These are phyloP conservation scores for Daphoenositta chrysoptera DNA, from an alignment of 2,113 vertebrate genomes.

Conservation along the genomic window DNA sequence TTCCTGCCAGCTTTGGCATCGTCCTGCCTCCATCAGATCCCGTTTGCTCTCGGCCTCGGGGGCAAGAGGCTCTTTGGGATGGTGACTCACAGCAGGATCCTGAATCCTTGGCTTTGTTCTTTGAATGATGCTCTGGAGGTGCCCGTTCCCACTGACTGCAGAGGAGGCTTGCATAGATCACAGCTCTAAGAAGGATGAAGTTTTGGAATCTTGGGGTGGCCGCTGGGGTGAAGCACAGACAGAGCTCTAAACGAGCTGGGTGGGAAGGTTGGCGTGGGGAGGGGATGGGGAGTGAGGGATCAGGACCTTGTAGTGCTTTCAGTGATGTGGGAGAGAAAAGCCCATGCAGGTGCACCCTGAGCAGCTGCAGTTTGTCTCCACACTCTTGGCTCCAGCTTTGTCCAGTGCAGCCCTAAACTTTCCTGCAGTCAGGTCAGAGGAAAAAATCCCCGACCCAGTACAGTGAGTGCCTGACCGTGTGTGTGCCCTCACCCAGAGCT, in stretches of 20 bases:
- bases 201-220: not conserved
- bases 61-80: not conserved
- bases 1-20: not conserved
- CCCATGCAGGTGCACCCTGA: rapidly evolving
- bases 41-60: not conserved
- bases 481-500: not conserved
- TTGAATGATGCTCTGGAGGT: not conserved
- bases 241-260: not conserved
- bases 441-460: rapidly evolving
- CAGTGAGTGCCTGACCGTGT: rapidly evolving
- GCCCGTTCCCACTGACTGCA: not conserved
- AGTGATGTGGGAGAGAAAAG: not conserved
- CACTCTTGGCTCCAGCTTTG: not conserved
- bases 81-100: not conserved
- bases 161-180: not conserved
- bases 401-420: rapidly evolving
- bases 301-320: not conserved
- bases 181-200: not conserved
- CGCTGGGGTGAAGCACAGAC: rapidly evolving
- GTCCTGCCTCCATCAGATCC: not conserved
- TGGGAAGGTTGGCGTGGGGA: rapidly evolving
- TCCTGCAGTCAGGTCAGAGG: not conserved
- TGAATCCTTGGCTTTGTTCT: not conserved
- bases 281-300: not conserved
- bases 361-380: not conserved